Base-by-base conservation (phyloP, 2,888 invertebrate genomes). In the Ctenicera cuprea region DNA sequence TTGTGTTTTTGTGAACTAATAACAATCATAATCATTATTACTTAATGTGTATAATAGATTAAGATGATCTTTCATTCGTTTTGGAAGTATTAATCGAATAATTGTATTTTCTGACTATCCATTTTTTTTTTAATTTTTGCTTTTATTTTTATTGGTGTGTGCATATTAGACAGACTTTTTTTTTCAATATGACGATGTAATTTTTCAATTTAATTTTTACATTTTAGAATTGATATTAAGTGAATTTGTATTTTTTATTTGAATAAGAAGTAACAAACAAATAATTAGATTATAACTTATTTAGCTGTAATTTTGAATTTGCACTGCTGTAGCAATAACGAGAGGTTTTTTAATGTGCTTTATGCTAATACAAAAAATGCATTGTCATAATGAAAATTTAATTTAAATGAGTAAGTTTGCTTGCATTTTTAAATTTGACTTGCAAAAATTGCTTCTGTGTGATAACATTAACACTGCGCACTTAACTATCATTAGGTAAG, bases 41-140 rank as follows among this genome's bases (percentile, higher is more conserved):
- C 57, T 68, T 57, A 59, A 59, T 59, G 33, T 59, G 20, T 66
- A 54, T 20, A 38, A 41, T 66, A 66, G 65, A 52, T 11, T 66
- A 66, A 41, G 54, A 54, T 33, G 20, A 54, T 38, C 14, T 50
- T 64, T 66, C 38, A 65, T 43, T 43, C 43, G n/a, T 41, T 22
- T 66, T 57, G 38, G 26, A 66, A 66, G 66, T 66, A 66, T 66
- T 66, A 54, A 66, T 66, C 16, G n/a, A n/a, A n/a, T 66, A 12
- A 33, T 30, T 54, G 54, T 54, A 54, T 54, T 54, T 66, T 66
- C 38, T 30, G 11, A 52, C 22, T 54, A 54, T 30, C 22, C 26
- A 5, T 22, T 52, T 54, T 54, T 33, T n/a, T 30, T 4, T 14
- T 54, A 26, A 3, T 14, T 3, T 18, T 48, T 18, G 48, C 48